Evolutionary conservation across 2,797 vertebrate genomes (phyloP), one percentile per base, ranked within the genome.

Genomic region (Hipposideros larvatus): DNA sequence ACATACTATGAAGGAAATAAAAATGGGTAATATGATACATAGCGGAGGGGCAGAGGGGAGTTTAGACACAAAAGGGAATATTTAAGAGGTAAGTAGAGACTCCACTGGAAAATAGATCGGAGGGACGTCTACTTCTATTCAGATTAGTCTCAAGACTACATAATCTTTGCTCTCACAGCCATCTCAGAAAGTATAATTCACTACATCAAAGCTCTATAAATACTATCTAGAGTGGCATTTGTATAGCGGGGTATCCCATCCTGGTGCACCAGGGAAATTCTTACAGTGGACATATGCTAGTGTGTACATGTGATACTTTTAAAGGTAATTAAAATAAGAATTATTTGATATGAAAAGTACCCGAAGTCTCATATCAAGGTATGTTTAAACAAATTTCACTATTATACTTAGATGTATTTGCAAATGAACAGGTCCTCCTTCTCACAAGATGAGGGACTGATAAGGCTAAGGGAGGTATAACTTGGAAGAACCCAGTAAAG

Each of bases 271-370:
- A 87, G 16, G 3, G 53, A 88, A 91, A 88, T 77, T 80, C 34
- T 53, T 31, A 28, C 5, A 61, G 22, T 65, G 34, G 24, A 22
- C 4, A 31, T 41, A 37, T 70, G 26, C 28, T 68, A 70, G 11
- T 71, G 18, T 71, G 13, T 65, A 48, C 6, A 53, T 46, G 16
- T 46, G 19, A 84, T n/a, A 66, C 22, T 48, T 96, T 80, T 15
- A 87, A 73, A 91, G 18, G 5, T 9, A 59, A 19, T 66, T 92
- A 92, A 93, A 80, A 93, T 80, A 88, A 77, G 53, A 85, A 74
- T 91, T 43, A 94, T 51, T 87, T 71, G 55, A 70, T 70, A 71
- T n/a, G 14, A 78, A 92, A 87, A 41, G 16, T 8, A 95, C 16
- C 6, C 41, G 74, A 87, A 83, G 13, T 46, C 16, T 89, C 16